Evolutionary conservation across 2,113 vertebrate species (phyloP), one percentile per base, ranked within the genome.

Genomic region (Oceanites oceanicus): DNA sequence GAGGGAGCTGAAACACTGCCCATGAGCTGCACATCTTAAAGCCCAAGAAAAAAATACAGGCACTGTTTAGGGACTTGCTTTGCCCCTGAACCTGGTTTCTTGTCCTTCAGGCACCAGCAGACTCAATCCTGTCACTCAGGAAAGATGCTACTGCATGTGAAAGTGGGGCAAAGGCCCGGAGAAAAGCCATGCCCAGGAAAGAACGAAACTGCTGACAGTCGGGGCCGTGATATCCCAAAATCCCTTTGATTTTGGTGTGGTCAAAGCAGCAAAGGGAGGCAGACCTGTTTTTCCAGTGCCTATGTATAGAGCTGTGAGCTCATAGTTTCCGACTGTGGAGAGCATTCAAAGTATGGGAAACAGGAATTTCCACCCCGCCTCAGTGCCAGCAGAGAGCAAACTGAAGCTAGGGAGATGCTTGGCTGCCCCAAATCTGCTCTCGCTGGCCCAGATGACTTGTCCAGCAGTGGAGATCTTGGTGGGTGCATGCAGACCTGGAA

Each of bases 221-320:
- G 2, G 30, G 45, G 50, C 63, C 5, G 6, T 13, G 79, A 77
- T 62, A 27, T 66, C 27, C 56, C 89, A 29, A 61, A 87, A 94
- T 29, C 74, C 76, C 92, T 93, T 88, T 66, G 90, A 42, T 73
- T 93, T 29, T 87, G 90, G 70, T 0, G 11, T 90, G 93, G 85
- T 22, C 58, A 74, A 34, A 63, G 85, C 84, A 58, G 62, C 45
- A 10, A 52, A 93, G 55, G 91, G 50, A 93, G 81, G 45, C 85
- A 65, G 75, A 94, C 96, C 44, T 0, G 90, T 95, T 93, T 87
- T 81, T 53, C 85, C 77, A 66, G 90, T 93, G 81, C 67, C 95
- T 96, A 70, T 95, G 73, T 70, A 76, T 79, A 95, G 96, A 70
- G 32, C 50, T 2, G 1, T 93, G 96, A 96, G 87, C 71, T 95